A percentile compares a stretch with the other conserved stretches of the same genome.
Evolutionary conservation across 2,888 invertebrate species (phyloP).

Genomic region (Poecilobothrus nobilitatus): DNA sequence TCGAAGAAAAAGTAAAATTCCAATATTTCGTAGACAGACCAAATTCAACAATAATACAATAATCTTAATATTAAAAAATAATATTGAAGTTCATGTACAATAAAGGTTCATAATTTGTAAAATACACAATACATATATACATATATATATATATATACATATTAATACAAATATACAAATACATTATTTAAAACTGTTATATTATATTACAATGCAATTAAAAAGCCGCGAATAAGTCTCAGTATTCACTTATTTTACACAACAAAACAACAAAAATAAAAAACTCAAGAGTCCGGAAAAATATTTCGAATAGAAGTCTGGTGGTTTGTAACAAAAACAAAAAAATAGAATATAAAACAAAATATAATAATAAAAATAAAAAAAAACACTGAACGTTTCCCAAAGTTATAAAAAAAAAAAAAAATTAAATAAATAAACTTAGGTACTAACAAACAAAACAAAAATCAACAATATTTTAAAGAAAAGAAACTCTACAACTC

Average conservation of each 20-base stretch:
- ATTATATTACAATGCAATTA: neutral
- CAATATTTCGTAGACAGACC: too few species aligned
- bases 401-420: neutral
- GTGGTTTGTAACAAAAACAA: neutral
- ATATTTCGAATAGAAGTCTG: neutral
- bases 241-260: neutral
- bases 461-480: neutral
- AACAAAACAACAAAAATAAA: neutral
- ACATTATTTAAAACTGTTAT: neutral
- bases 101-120: too few species aligned
- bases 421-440: neutral
- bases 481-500: neutral
- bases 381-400: neutral
- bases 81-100: too few species aligned
- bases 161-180: too few species aligned
- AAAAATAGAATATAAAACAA: neutral
- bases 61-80: too few species aligned
- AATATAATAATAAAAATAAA: neutral
- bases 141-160: too few species aligned
- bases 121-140: too few species aligned
- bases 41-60: too few species aligned
- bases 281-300: slow-evolving; percentile 4
- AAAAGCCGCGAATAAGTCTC: neutral
- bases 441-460: neutral
- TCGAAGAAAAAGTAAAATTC: too few species aligned